phyloP scores from a whole-genome alignment of 2,113 vertebrate species.

The Loxodonta africana region DNA sequence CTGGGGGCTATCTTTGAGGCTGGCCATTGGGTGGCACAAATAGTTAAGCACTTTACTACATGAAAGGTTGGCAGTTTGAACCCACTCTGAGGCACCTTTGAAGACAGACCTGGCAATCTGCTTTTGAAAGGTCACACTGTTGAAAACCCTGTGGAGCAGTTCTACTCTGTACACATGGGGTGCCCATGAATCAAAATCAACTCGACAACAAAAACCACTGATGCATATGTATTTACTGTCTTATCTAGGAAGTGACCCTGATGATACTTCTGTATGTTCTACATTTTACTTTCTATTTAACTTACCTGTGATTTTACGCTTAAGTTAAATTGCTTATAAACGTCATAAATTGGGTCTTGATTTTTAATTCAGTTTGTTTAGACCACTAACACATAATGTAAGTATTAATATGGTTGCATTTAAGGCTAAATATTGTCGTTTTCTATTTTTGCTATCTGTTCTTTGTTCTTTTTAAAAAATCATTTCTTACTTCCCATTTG shows the following conservation, averaged over 20 bases:
- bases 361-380: conserved; percentile 2
- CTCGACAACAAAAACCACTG: background rate
- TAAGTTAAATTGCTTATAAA: background rate
- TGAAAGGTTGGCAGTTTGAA: no score
- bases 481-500: background rate
- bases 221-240: background rate
- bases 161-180: no score
- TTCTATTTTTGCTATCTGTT: background rate
- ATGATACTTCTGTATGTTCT: background rate
- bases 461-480: background rate
- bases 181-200: no score
- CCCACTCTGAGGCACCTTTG: no score
- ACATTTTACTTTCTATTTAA: no score
- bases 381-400: background rate
- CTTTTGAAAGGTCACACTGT: no score
- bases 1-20: no score
- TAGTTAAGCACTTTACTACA: no score
- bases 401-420: background rate
- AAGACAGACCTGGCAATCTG: no score
- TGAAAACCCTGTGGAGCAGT: no score
- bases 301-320: background rate
- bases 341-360: background rate
- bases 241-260: background rate
- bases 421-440: background rate
- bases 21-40: no score